Base-by-base conservation (phyloP, 2,888 invertebrate species). In the Leptopilina drosophilae region DNA sequence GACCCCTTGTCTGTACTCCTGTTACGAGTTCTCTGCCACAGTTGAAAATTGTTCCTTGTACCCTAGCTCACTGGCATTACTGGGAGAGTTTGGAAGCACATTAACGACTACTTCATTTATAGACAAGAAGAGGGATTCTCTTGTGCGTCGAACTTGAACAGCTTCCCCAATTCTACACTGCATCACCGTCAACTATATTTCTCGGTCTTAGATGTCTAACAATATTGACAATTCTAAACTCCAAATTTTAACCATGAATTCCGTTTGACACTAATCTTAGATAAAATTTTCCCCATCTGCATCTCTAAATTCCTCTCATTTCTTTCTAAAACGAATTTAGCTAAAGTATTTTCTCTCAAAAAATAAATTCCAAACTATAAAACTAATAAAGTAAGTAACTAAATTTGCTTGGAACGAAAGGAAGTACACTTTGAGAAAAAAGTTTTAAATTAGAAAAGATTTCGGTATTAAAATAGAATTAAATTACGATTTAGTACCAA, bases 81-180 rank as follows among this genome's bases (percentile, higher is more conserved):
- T 73, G 8, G 56, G n/a, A 49, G 49, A 73, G 73, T 73, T 73
- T 56, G 56, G 56, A 73, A 73, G 73, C 73, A 56, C 73, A 73
- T 73, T 73, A 53, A 73, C 56, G 56, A 73, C 56, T 73, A 56
- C 40, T 73, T 56, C 73, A 73, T 73, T 33, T 33, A 26, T 56
- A 56, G 56, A 56, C 33, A 56, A n/a, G 53, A 73, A 73, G 33
- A 33, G 56, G 56, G 56, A 56, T n/a, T 73, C 56, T 56, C 73
- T 56, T 56, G n/a, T 73, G 73, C 73, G 14, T 73, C 9, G 26
- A 56, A 26, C 53, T 53, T 69, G n/a, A 73, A 56, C 56, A 73
- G 73, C 33, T 56, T 73, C 56, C 33, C n/a, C 56, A n/a, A 56
- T 73, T 73, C 14, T 56, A 56, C 33, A 33, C 53, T 56, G 49